Percentiles rank a stretch among this genome's conserved stretches.
These are phyloP conservation scores for Tinea trinotella DNA, from an alignment of 2,888 invertebrate genomes.

Conservation along the genomic window DNA sequence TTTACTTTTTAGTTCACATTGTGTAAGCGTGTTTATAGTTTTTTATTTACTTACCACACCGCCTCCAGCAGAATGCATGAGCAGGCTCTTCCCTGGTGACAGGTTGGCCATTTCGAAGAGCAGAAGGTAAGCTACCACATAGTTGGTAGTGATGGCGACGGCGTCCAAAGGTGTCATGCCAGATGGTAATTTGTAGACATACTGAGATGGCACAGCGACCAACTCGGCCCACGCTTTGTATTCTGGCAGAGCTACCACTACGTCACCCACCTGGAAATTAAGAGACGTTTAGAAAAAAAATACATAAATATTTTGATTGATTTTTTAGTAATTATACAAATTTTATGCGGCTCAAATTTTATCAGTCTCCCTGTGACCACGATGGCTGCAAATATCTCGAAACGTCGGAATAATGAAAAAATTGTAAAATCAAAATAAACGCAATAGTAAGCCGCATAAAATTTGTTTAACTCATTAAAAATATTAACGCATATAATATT, in stretches of 20 bases:
- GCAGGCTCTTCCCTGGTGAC: slow-evolving; percentile 82
- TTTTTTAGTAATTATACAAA: not conserved
- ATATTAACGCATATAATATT: too few species aligned
- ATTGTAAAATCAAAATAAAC: too few species aligned
- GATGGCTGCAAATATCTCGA: too few species aligned
- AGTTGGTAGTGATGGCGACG: slow-evolving; percentile 88
- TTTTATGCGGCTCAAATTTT: not conserved
- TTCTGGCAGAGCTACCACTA: slow-evolving; percentile 88
- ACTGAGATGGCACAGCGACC: slow-evolving; percentile 84
- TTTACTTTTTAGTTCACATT: too few species aligned
- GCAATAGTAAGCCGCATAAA: too few species aligned
- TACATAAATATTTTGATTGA: not conserved
- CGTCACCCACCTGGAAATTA: slow-evolving; percentile 77
- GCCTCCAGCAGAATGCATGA: slow-evolving; percentile 89
- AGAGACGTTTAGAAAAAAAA: too few species aligned
- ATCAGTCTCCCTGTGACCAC: too few species aligned
- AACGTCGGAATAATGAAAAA: too few species aligned
- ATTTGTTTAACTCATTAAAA: too few species aligned
- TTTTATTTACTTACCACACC: slow-evolving; percentile 93
- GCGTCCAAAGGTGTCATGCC: slow-evolving; percentile 85
- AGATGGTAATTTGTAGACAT: slow-evolving; percentile 83
- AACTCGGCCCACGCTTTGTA: slow-evolving; percentile 90
- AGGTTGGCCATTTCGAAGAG: slow-evolving; percentile 88
- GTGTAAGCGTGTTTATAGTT: too few species aligned
- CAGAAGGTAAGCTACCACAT: slow-evolving; percentile 87